Evolutionary conservation across 2,113 vertebrate species (phyloP).

Genomic region (Mormyrus lacerda): DNA sequence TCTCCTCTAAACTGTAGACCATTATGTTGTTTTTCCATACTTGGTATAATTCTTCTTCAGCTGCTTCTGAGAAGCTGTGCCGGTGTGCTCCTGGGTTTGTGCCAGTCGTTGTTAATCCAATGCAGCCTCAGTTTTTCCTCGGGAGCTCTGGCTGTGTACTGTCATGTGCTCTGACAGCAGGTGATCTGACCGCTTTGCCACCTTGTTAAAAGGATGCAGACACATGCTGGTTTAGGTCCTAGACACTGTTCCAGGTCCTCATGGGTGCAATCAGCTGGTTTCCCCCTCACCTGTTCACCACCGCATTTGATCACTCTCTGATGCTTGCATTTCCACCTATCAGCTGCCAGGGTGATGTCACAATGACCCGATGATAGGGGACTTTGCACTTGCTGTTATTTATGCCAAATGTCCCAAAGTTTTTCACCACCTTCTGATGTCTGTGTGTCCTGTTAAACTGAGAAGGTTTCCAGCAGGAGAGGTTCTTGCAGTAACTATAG

Average conservation of each 20-base stretch:
- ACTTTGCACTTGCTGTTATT: neutral
- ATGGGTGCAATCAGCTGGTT: neutral
- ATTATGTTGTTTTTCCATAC: neutral
- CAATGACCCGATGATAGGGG: neutral
- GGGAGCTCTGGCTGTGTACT: neutral
- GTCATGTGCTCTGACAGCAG: neutral
- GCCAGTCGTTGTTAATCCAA: neutral
- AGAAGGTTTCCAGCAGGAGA: neutral
- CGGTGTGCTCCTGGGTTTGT: neutral
- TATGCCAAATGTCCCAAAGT: neutral
- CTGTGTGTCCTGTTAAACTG: neutral
- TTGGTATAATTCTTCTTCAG: neutral
- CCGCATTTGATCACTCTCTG: neutral
- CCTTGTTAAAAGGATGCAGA: neutral
- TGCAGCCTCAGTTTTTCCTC: neutral
- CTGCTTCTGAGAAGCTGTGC: neutral
- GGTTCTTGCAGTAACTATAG: neutral
- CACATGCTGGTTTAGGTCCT: neutral
- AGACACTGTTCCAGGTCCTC: neutral
- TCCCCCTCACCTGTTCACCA: neutral
- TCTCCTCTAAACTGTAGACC: neutral
- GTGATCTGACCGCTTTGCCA: neutral
- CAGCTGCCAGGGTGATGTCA: neutral
- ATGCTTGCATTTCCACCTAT: neutral
- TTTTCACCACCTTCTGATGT: neutral